Conservation (phyloP, 2,888 invertebrate genomes). For the Orgyia antiqua region DNA sequence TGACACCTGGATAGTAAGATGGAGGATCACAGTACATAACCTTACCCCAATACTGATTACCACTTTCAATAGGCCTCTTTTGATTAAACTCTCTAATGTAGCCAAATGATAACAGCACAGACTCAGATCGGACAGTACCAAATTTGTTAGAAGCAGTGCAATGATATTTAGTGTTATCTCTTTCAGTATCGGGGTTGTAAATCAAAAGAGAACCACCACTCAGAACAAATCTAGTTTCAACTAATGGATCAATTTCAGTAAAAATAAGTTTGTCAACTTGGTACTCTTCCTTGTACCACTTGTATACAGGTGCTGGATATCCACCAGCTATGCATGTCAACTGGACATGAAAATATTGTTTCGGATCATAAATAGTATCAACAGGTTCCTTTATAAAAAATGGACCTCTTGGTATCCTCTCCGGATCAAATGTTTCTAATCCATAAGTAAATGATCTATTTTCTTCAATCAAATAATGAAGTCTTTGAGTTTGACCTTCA, state of each 20-base stretch:
- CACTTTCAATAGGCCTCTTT: slow-evolving; percentile 89
- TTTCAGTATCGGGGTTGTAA: slow-evolving; percentile 87
- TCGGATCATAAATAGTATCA: slow-evolving; percentile 89
- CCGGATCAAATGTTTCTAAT: slow-evolving; percentile 87
- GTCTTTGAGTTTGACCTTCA: slow-evolving; percentile 87
- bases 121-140: slow-evolving; percentile 93
- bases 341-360: slow-evolving; percentile 86
- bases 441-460: slow-evolving; percentile 92
- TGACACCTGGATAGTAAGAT: slow-evolving; percentile 92
- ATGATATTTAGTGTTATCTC: slow-evolving; percentile 93
- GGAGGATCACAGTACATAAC: slow-evolving; percentile 95
- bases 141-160: slow-evolving; percentile 94
- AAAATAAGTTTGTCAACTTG: slow-evolving; percentile 86
- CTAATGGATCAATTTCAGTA: slow-evolving; percentile 86
- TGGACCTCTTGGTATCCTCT: slow-evolving; percentile 91
- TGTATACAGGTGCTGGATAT: slow-evolving; percentile 92
- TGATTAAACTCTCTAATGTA: slow-evolving; percentile 94
- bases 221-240: slow-evolving; percentile 86
- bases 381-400: slow-evolving; percentile 91
- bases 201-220: slow-evolving; percentile 96
- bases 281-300: slow-evolving; percentile 94
- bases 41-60: slow-evolving; percentile 96
- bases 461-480: slow-evolving; percentile 84
- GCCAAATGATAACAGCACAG: slow-evolving; percentile 92
- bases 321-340: slow-evolving; percentile 91